Evolutionary conservation across 2,113 vertebrate genomes (phyloP), one percentile per base, ranked within the genome.

Genomic region (Hirundichthys speculiger): DNA sequence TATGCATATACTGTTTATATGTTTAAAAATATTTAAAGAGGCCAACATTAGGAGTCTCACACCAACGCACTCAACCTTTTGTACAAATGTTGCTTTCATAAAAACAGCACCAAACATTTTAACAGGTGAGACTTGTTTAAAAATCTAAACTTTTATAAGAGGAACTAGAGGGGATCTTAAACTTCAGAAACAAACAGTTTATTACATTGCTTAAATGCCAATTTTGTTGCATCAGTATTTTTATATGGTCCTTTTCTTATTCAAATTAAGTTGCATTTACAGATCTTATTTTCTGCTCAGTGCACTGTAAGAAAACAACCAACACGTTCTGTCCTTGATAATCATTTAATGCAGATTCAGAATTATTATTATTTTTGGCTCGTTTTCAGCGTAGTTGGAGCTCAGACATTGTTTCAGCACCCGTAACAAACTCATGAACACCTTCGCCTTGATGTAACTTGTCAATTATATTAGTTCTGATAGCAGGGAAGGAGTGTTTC

Each of bases 1-100:
- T 65, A 49, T 61, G 10, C 56, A 55, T 72, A 54, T 69, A 60
- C 3, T 34, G 6, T n/a, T 51, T 47, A 48, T 25, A 47, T 67
- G 39, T 82, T 40, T 83, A 46, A 5, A 68, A 62, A 43, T 4
- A 46, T 79, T 75, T 57, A 64, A 64, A 51, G 50, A 77, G 45
- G 61, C 75, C 74, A 81, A 69, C 42, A 51, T 20, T 20, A 52
- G 9, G 15, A 50, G 1, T 25, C 64, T 65, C 0, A 6, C 22
- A n/a, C 18, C 40, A 62, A 22, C 45, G 39, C 41, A 39, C n/a
- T 19, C 41, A 30, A 40, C 14, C 13, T 81, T 82, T 75, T 73
- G 49, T 78, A 72, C 13, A 51, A 61, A 38, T 22, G 10, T 58
- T 34, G 24, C 47, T 66, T 63, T 80, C 34, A 62, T 46, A 60